Base-by-base conservation (phyloP, 2,888 invertebrate species). In the Galeruca laticollis region DNA sequence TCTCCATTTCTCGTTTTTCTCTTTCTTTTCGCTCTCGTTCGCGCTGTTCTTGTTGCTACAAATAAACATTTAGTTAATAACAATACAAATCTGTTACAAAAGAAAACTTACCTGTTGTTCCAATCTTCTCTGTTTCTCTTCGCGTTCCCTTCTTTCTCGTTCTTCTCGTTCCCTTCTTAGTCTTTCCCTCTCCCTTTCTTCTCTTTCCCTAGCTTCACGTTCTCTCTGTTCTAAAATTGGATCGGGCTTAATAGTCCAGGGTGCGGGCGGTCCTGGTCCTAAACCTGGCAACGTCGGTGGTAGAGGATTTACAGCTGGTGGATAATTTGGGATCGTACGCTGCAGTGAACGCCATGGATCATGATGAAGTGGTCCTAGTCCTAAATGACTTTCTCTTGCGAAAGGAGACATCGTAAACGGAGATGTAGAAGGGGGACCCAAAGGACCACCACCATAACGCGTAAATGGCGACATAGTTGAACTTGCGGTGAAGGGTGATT, bases 391-490 rank as follows among this genome's bases (percentile, higher is more conserved):
- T 69, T 81, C 78, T 82, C 77, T 88, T 64, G 89, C 89, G 85
- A 92, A 93, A 71, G 92, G 91, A 40, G 93, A 89, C 76, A 94
- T 88, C 21, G 90, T 89, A 79, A 92, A 91, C 37, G 91, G 88
- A 64, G 92, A 90, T 80, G 89, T 88, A n/a, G 88, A 86, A 20
- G 88, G 87, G 1, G 78, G 59, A 5, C 81, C 80, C 4, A 81
- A 71, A 72, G 90, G 90, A 75, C 89, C 88, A 33, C 76, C 80
- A 67, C 92, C 93, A 86, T 94, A 95, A 77, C 95, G 89, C 67
- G 91, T 93, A 86, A 94, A 95, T 61, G 94, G 94, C 69, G 94
- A 93, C 81, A 94, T 90, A 76, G 92, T 91, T 81, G 91, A 87
- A 60, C 89, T 89, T 87, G 82, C 72, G 87, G 83, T 69, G 80